Percentiles rank a stretch among this genome's conserved stretches.
These are phyloP conservation scores for Platysteira castanea DNA, from an alignment of 2,113 vertebrate genomes.

Conservation along the genomic window DNA sequence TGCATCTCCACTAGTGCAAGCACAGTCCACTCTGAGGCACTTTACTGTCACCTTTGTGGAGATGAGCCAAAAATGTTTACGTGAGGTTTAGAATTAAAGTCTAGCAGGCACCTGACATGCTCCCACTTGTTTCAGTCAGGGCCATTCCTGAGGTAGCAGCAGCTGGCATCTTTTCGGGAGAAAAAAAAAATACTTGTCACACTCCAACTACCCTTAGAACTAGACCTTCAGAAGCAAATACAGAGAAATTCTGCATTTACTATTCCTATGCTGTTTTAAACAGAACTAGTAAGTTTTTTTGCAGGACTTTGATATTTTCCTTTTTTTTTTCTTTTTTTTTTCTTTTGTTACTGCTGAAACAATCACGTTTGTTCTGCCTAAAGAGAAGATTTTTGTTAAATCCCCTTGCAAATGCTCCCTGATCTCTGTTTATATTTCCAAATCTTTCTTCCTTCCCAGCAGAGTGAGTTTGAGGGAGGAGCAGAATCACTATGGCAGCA, in stretches of 20 bases:
- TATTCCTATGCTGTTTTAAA: neutral
- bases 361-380: neutral
- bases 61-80: neutral
- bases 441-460: neutral
- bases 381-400: neutral
- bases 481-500: slow-evolving; percentile 23
- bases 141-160: neutral
- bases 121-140: neutral
- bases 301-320: neutral
- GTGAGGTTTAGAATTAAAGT: neutral
- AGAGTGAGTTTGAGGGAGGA: neutral
- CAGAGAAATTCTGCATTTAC: neutral
- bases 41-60: neutral
- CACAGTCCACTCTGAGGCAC: neutral
- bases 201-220: neutral
- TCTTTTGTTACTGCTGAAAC: neutral
- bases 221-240: neutral
- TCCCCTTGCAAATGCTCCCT: neutral
- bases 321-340: neutral
- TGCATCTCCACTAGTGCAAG: neutral
- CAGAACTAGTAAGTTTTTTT: neutral
- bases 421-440: neutral
- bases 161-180: neutral
- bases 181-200: neutral
- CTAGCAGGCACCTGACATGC: neutral